These are phyloP conservation scores for Andrena flavipes DNA, from an alignment of 2,888 invertebrate genomes.

Conservation along the genomic window DNA sequence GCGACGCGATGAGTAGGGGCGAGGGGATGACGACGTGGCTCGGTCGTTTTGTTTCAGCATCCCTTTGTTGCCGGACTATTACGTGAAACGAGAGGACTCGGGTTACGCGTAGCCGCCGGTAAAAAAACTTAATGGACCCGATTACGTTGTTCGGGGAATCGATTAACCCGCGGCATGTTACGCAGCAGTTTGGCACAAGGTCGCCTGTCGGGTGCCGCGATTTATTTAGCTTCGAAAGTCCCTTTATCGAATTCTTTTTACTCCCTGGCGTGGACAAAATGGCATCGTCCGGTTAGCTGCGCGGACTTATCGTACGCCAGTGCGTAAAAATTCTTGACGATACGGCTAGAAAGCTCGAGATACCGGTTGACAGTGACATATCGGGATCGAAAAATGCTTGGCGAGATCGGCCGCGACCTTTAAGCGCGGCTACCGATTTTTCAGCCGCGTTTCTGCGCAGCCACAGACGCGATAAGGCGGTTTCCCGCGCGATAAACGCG, in stretches of 20 bases:
- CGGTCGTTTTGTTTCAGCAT: conserved; percentile 20
- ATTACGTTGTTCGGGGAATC: conserved; percentile 43
- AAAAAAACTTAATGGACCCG: conserved; percentile 48
- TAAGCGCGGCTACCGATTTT: conserved; percentile 54
- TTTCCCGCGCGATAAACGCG: conserved; percentile 34
- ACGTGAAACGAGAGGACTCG: conserved; percentile 20
- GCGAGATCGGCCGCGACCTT: conserved; percentile 59
- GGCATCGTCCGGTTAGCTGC: neutral
- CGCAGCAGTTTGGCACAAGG: neutral
- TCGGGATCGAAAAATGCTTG: conserved; percentile 63
- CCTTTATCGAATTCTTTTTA: too few species aligned
- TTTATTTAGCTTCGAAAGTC: neutral
- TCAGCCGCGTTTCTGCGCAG: conserved; percentile 43
- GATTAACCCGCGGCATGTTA: conserved; percentile 40
- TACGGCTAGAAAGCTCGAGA: conserved; percentile 18
- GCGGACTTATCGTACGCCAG: neutral
- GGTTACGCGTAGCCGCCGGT: conserved; percentile 9
- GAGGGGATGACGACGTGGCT: neutral
- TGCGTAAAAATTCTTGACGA: conserved; percentile 6
- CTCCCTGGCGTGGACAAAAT: neutral
- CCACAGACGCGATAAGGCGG: conserved; percentile 39
- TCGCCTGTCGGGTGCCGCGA: neutral
- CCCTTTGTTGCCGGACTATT: conserved; percentile 37
- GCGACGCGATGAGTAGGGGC: neutral
- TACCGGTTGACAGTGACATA: conserved; percentile 61